Percentiles rank a stretch among this genome's conserved stretches.
Evolutionary conservation across 2,888 invertebrate species (phyloP).

Genomic region (Drosophila suboccidentalis): DNA sequence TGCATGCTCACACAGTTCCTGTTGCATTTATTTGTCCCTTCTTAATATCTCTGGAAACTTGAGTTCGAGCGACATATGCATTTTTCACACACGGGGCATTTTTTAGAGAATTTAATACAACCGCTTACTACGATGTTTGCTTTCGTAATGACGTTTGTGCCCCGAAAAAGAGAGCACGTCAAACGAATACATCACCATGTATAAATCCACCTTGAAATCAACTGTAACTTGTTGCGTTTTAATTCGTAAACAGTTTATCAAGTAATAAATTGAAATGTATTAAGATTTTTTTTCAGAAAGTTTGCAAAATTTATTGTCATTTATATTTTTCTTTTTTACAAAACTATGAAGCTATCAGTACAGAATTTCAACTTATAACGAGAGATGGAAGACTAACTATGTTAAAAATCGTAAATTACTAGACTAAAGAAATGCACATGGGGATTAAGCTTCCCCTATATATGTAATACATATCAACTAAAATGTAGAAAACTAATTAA

Average conservation of each 20-base stretch:
- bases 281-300: constrained; percentile 21
- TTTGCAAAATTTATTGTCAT: constrained; percentile 68
- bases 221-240: neutral
- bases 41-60: too few relatives aligned
- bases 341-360: constrained; percentile 72
- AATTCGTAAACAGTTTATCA: too few relatives aligned
- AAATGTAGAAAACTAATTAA: constrained; percentile 61
- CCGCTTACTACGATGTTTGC: too few relatives aligned
- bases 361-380: constrained; percentile 63
- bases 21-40: too few relatives aligned
- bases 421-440: constrained; percentile 52
- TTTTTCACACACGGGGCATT: too few relatives aligned
- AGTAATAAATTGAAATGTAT: neutral
- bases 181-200: too few relatives aligned
- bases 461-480: constrained; percentile 36
- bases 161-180: too few relatives aligned
- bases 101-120: too few relatives aligned
- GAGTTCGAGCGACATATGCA: too few relatives aligned
- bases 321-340: constrained; percentile 39
- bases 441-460: constrained; percentile 18
- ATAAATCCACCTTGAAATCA: too few relatives aligned
- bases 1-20: too few relatives aligned
- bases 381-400: constrained; percentile 69
- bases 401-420: constrained; percentile 36
- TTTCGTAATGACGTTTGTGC: too few relatives aligned